Evolutionary conservation across 92 coral and sea anemone genomes (phyloP).

Genomic region (Virgularia gustaviana): DNA sequence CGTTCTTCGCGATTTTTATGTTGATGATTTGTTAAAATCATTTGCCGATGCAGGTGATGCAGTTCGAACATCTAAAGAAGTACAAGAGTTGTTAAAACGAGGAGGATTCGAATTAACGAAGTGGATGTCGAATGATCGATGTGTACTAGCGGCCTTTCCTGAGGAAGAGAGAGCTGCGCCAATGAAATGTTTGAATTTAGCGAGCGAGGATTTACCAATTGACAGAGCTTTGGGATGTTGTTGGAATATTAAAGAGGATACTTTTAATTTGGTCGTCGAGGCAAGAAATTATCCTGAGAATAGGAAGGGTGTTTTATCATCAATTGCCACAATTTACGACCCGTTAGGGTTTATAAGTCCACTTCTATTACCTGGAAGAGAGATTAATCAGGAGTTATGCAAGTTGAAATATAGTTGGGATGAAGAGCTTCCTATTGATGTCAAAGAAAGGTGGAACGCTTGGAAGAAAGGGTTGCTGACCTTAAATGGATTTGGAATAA

Average conservation of each 20-base stretch:
- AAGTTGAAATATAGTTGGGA: slow-evolving; percentile 56
- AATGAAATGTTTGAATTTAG: slow-evolving; percentile 45
- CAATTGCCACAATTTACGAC: slow-evolving; percentile 59
- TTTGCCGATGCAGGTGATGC: neutral
- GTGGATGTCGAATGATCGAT: slow-evolving; percentile 56
- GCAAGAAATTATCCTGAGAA: slow-evolving; percentile 51
- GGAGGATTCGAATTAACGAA: slow-evolving; percentile 68
- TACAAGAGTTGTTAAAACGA: slow-evolving; percentile 18
- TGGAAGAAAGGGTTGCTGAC: slow-evolving; percentile 49
- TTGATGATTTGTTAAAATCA: slow-evolving; percentile 33
- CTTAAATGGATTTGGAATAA: slow-evolving; percentile 29
- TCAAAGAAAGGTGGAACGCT: slow-evolving; percentile 41
- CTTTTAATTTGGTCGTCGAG: slow-evolving; percentile 31
- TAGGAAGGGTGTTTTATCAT: slow-evolving; percentile 57
- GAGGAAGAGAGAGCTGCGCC: slow-evolving; percentile 36
- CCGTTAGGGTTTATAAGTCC: slow-evolving; percentile 64
- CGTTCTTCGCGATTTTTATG: slow-evolving; percentile 27
- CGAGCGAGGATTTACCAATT: slow-evolving; percentile 42
- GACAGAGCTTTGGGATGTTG: slow-evolving; percentile 60
- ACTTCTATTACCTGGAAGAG: slow-evolving; percentile 56
- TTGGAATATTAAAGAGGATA: slow-evolving; percentile 57
- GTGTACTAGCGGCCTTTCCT: slow-evolving; percentile 56
- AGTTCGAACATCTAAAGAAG: neutral
- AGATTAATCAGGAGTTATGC: slow-evolving; percentile 63
- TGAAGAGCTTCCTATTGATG: slow-evolving; percentile 45